Evolutionary conservation across 2,888 invertebrate species (phyloP), one percentile per base, ranked within the genome.

Genomic region (Rapana venosa): DNA sequence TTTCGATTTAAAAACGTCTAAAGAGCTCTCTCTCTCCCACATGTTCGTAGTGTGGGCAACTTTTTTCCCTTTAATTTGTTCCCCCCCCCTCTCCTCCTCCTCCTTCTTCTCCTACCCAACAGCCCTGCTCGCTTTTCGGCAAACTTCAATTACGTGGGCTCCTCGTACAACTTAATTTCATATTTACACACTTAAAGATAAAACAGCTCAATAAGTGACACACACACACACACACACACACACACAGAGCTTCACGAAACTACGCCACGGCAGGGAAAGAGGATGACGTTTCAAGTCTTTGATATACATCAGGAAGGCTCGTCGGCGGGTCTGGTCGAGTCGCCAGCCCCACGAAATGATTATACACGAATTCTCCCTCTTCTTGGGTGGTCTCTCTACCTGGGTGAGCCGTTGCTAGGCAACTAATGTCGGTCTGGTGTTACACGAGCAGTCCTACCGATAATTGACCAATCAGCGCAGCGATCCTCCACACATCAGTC

Each of bases 351-450:
- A 88, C 88, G 88, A 87, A 88, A 93, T 93, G 91, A 93, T 93
- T 93, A 93, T 93, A 93, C 92, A 91, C 92, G 93, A 93, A 93
- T 93, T 94, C 94, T 90, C 87, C 89, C 20, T 79, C 95, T 88
- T 92, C 95, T 93, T 96, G 96, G 94, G 96, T 95, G 96, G 96
- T 95, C 96, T 93, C 91, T 89, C 94, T 92, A 94, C 95, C 93
- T 94, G 93, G 95, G 95, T 94, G 95, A 95, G 95, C 95, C 93
- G 96, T 95, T 95, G 95, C 96, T 94, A 93, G 92, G 96, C 95
- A 95, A 96, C 95, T 94, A 95, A 96, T 95, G 94, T 94, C 92
- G 93, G 94, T 94, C 93, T 93, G 93, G 93, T 94, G 94, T 94
- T 94, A 94, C 93, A 93, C 93, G 94, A 94, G 93, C 93, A 93